phyloP scores from a whole-genome alignment of 2,888 invertebrate genomes.

The Hedychridium roseum region DNA sequence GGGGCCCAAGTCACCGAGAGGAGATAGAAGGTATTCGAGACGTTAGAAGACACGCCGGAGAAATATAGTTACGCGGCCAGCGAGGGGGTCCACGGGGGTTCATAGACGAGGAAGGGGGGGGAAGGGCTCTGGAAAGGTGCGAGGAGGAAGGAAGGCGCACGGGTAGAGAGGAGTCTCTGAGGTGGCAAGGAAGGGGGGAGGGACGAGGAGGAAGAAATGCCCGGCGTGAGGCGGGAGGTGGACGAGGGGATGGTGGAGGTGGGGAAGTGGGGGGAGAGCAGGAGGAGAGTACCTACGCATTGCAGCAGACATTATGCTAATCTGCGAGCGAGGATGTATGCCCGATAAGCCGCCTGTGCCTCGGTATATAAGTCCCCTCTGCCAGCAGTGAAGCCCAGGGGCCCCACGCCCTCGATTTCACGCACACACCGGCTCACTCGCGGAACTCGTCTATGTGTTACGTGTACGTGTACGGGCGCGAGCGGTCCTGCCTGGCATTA shows the following conservation, averaged over 20 bases:
- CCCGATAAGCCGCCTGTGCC: slow-evolving; percentile 56
- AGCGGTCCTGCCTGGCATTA: slow-evolving; percentile 53
- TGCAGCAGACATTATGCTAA: slow-evolving; percentile 62
- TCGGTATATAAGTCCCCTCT: slow-evolving; percentile 46
- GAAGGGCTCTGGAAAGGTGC: slow-evolving; percentile 1
- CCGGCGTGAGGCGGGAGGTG: slow-evolving; percentile 14
- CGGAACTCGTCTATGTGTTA: slow-evolving; percentile 26
- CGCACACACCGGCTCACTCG: slow-evolving; percentile 30
- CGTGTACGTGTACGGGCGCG: slow-evolving; percentile 32
- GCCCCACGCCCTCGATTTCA: slow-evolving; percentile 62
- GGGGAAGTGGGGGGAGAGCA: slow-evolving; percentile 8
- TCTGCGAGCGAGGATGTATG: slow-evolving; percentile 61
- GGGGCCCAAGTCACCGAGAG: no score
- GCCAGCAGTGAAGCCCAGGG: slow-evolving; percentile 56
- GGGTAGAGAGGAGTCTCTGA: slow-evolving; percentile 8
- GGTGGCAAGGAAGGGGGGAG: slow-evolving; percentile 9
- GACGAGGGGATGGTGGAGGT: neutral
- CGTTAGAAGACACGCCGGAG: no score
- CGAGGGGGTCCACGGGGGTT: slow-evolving; percentile 6
- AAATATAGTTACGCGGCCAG: no score
- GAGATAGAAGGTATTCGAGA: no score
- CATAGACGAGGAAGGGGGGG: no score
- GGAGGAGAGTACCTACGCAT: slow-evolving; percentile 50
- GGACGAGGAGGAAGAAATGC: slow-evolving; percentile 21
- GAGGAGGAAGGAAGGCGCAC: slow-evolving; percentile 10